Conservation (phyloP, 2,888 invertebrate genomes). For the Stenurella melanura region DNA sequence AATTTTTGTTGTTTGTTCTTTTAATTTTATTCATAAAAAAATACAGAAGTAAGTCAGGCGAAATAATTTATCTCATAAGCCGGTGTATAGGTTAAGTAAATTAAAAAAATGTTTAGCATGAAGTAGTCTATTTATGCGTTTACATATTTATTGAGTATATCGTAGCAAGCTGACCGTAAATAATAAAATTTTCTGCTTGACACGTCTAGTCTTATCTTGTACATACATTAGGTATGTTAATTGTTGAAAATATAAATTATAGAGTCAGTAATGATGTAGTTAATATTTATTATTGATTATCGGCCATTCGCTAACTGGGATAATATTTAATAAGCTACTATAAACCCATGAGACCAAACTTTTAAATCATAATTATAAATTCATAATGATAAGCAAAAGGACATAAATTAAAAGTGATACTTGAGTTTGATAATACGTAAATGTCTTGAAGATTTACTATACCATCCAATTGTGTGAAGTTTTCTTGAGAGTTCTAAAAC, state of each 20-base stretch:
- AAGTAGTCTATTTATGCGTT: constrained; percentile 43
- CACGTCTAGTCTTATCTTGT: constrained; percentile 44
- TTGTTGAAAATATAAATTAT: constrained; percentile 49
- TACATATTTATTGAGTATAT: constrained; percentile 56
- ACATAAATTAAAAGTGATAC: constrained; percentile 21
- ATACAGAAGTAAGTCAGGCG: neutral
- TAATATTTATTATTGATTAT: constrained; percentile 42
- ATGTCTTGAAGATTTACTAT: constrained; percentile 38
- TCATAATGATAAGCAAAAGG: constrained; percentile 5
- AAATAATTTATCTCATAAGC: constrained; percentile 4
- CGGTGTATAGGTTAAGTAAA: constrained; percentile 8
- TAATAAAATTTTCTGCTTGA: constrained; percentile 56
- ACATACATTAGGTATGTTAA: constrained; percentile 46
- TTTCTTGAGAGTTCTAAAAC: constrained; percentile 37
- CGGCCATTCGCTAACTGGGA: neutral
- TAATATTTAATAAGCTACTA: constrained; percentile 22
- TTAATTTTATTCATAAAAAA: neutral
- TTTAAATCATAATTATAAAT: constrained; percentile 18
- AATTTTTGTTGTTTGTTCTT: too few relatives aligned
- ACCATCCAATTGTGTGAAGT: constrained; percentile 39
- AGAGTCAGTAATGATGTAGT: constrained; percentile 18
- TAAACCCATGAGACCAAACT: neutral
- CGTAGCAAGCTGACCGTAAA: constrained; percentile 51
- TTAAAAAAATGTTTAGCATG: constrained; percentile 17
- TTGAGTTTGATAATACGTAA: constrained; percentile 29